A percentile compares a stretch with the other conserved stretches of the same genome.
phyloP scores from a whole-genome alignment of 2,888 invertebrate genomes.

The Netelia virgata region DNA sequence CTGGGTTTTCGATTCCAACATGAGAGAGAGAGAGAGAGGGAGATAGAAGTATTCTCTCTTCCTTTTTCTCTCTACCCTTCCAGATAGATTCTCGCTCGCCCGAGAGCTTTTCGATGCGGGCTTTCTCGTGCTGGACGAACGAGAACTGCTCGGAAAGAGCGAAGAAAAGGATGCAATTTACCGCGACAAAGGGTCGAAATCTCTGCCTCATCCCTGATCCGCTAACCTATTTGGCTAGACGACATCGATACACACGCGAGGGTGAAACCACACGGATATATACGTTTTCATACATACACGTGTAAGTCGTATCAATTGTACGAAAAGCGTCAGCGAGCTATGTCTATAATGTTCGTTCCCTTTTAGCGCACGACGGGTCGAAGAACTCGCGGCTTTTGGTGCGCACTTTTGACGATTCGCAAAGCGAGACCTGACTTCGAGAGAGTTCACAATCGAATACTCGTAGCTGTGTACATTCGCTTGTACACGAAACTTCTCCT shows the following conservation, averaged over 20 bases:
- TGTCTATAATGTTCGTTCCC: constrained; percentile 18
- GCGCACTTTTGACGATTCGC: constrained; percentile 28
- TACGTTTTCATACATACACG: background rate
- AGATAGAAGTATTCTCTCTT: too few relatives aligned
- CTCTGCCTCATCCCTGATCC: constrained; percentile 68
- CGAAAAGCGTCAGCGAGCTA: constrained; percentile 38
- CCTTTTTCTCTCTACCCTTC: background rate
- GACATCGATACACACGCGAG: constrained; percentile 68
- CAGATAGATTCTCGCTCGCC: constrained; percentile 20
- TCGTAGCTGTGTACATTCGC: background rate
- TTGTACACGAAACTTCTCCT: background rate
- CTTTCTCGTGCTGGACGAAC: constrained; percentile 21
- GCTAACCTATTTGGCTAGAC: constrained; percentile 68
- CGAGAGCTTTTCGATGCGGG: constrained; percentile 43
- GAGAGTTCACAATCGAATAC: background rate
- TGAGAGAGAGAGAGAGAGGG: background rate
- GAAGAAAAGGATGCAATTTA: constrained; percentile 77
- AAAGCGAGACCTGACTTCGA: background rate
- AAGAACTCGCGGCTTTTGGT: constrained; percentile 21
- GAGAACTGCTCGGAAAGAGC: constrained; percentile 16
- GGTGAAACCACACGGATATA: constrained; percentile 8
- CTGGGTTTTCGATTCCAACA: constrained; percentile 33
- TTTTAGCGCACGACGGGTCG: constrained; percentile 53
- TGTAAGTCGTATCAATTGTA: background rate
- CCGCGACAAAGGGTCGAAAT: constrained; percentile 76